Percentiles rank a stretch among this genome's conserved stretches.
Conservation (phyloP, 2,888 invertebrate species). For the Danaus chrysippus region DNA sequence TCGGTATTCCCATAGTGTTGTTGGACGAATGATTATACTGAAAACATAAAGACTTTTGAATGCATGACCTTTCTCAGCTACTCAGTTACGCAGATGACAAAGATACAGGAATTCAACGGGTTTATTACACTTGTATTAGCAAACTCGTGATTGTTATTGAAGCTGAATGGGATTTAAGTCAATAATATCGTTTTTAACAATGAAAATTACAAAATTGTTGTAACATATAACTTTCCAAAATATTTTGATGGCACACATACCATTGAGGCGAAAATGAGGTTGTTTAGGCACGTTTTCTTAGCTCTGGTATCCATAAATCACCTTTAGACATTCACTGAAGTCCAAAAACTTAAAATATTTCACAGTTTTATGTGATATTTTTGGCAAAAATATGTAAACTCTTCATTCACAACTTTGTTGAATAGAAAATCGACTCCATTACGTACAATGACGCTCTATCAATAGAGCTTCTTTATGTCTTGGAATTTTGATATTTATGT, state of each 20-base stretch:
- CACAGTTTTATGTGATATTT: conserved; percentile 61
- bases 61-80: conserved; percentile 78
- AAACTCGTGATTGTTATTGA: conserved; percentile 5
- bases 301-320: conserved; percentile 59
- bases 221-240: conserved; percentile 76
- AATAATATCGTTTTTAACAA: not conserved
- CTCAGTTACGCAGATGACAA: conserved; percentile 78
- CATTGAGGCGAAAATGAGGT: conserved; percentile 63
- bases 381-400: conserved; percentile 47
- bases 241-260: conserved; percentile 80
- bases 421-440: conserved; percentile 80
- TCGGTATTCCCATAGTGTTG: conserved; percentile 19
- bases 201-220: conserved; percentile 27
- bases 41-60: conserved; percentile 66
- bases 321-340: conserved; percentile 56
- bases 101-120: conserved; percentile 50
- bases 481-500: conserved; percentile 51
- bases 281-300: conserved; percentile 53
- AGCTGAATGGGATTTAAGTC: not conserved
- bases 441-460: conserved; percentile 82
- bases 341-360: conserved; percentile 49
- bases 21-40: conserved; percentile 44
- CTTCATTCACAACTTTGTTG: conserved; percentile 53
- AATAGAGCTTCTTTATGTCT: conserved; percentile 52
- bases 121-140: conserved; percentile 2